Percentiles rank a stretch among this genome's conserved stretches.
phyloP scores from a whole-genome alignment of 2,888 invertebrate species.

The Patella depressa region DNA sequence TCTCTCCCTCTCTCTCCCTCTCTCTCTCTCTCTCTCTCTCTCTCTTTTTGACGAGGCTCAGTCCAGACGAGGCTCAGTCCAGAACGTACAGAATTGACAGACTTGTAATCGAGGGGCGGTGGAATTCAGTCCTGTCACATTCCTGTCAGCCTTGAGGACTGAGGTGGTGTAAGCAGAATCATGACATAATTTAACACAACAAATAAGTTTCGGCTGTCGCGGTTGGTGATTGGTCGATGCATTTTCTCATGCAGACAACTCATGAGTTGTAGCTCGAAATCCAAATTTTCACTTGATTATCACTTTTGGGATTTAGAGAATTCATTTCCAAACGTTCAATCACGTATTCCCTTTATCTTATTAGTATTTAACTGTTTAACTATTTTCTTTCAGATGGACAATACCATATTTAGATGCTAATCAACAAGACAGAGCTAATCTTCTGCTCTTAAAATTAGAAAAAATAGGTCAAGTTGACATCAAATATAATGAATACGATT shows the following conservation, averaged over 20 bases:
- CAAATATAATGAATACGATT: constrained; percentile 57
- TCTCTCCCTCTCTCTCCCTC: background rate
- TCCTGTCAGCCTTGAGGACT: too few relatives aligned
- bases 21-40: background rate
- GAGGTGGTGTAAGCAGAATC: too few relatives aligned
- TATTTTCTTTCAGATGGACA: constrained; percentile 56
- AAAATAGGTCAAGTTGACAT: constrained; percentile 54
- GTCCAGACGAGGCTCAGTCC: too few relatives aligned
- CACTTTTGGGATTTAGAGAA: too few relatives aligned
- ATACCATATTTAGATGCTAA: constrained; percentile 55
- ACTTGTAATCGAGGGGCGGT: background rate
- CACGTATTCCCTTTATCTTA: background rate
- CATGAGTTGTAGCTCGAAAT: too few relatives aligned
- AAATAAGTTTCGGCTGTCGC: background rate
- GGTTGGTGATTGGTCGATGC: background rate
- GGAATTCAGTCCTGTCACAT: background rate
- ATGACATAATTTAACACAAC: too few relatives aligned
- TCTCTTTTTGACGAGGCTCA: too few relatives aligned
- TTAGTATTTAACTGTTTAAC: background rate
- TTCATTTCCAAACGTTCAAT: too few relatives aligned
- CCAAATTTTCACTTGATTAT: too few relatives aligned
- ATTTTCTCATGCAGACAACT: too few relatives aligned
- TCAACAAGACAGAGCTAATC: constrained; percentile 50
- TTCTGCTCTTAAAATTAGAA: constrained; percentile 58
- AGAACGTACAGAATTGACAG: too few relatives aligned